A percentile compares a stretch with the other conserved stretches of the same genome.
Evolutionary conservation across 1,140 invertebrate genomes (phyloP).

Genomic region (Bombus superbus): DNA sequence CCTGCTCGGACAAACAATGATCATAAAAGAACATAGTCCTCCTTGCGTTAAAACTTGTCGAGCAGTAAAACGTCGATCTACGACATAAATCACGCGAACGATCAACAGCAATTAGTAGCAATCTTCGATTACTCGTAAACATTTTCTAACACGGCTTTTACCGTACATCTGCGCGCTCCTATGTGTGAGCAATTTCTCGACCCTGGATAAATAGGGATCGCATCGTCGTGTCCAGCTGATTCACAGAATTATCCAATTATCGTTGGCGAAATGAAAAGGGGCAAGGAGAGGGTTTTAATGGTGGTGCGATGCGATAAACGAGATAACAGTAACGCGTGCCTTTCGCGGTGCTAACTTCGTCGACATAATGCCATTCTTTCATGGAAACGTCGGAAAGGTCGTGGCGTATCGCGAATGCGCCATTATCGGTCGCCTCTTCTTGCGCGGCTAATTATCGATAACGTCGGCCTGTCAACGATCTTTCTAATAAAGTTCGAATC

Average conservation of each 20-base stretch:
- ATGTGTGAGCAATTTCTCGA: background rate
- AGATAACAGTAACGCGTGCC: slow-evolving; percentile 7
- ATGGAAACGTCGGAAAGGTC: slow-evolving; percentile 62
- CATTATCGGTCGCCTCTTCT: slow-evolving; percentile 46
- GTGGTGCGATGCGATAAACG: slow-evolving; percentile 38
- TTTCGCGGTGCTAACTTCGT: slow-evolving; percentile 19
- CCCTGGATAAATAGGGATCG: slow-evolving; percentile 20
- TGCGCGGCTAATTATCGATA: slow-evolving; percentile 51
- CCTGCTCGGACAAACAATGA: background rate
- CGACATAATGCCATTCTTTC: slow-evolving; percentile 71
- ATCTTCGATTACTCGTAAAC: slow-evolving; percentile 29
- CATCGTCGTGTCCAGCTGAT: background rate
- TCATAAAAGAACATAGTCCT: background rate
- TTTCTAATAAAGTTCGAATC: slow-evolving; percentile 18
- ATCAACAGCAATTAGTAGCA: background rate
- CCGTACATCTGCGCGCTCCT: background rate
- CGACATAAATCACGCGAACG: background rate
- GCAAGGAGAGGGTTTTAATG: background rate
- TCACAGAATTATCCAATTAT: slow-evolving; percentile 54
- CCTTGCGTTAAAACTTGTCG: background rate
- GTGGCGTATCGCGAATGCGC: slow-evolving; percentile 51
- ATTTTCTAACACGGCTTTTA: background rate
- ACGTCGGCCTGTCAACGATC: slow-evolving; percentile 15
- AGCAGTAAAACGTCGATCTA: background rate
- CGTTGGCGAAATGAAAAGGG: background rate